Percentiles rank a stretch among this genome's conserved stretches.
Evolutionary conservation across 2,888 invertebrate genomes (phyloP).

Genomic region (Dorcus parallelipipedus): DNA sequence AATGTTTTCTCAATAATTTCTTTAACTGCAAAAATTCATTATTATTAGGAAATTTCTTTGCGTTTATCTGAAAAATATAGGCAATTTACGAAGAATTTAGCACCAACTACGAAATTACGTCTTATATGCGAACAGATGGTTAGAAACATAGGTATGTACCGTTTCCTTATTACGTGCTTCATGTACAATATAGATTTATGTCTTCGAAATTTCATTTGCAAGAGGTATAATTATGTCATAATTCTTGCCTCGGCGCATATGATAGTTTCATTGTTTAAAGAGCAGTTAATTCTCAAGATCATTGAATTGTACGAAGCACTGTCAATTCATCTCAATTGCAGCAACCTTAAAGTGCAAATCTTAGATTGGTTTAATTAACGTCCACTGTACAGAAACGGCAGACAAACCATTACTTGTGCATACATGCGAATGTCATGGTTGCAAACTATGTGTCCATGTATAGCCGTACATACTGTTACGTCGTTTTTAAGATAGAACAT

Average conservation of each 20-base stretch:
- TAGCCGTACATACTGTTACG: neutral
- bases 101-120: neutral
- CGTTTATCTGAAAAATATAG: no score
- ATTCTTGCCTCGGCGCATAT: neutral
- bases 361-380: neutral
- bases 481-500: neutral
- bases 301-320: neutral
- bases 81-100: no score
- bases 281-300: neutral
- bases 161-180: constrained; percentile 7
- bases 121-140: neutral
- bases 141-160: constrained; percentile 11
- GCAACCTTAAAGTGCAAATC: neutral
- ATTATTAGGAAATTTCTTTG: neutral
- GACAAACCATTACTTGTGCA: neutral
- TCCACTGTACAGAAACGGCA: neutral
- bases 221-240: neutral
- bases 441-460: no score
- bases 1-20: neutral
- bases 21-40: neutral
- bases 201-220: neutral
- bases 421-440: no score
- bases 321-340: neutral
- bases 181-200: neutral
- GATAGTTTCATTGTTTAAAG: neutral